Conservation (phyloP, 2,797 vertebrate species). For the Coregonus ussuriensis region DNA sequence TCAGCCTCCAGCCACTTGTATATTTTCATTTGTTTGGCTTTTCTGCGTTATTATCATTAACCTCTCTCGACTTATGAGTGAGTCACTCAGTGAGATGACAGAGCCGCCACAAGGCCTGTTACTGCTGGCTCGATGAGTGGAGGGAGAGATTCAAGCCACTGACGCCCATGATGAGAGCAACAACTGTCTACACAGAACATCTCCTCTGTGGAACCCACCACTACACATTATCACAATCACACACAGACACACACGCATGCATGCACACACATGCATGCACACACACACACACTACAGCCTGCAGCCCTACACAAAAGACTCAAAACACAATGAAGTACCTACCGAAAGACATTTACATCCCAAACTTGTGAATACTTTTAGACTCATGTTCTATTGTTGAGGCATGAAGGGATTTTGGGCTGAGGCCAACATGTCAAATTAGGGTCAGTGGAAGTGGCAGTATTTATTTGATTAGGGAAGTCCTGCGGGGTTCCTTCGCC, state of each 20-base stretch:
- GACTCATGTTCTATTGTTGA: slow-evolving; percentile 26
- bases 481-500: slow-evolving; percentile 30
- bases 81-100: slow-evolving; percentile 68
- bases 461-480: slow-evolving; percentile 49
- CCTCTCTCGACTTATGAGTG: slow-evolving; percentile 68
- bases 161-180: slow-evolving; percentile 66
- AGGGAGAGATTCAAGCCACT: slow-evolving; percentile 62
- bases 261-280: slow-evolving; percentile 29
- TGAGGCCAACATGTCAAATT: slow-evolving; percentile 39
- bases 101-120: slow-evolving; percentile 62
- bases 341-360: slow-evolving; percentile 14
- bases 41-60: slow-evolving; percentile 69
- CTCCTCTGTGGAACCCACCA: background rate
- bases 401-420: slow-evolving; percentile 26
- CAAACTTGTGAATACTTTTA: slow-evolving; percentile 31
- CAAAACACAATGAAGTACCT: background rate
- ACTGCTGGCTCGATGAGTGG: slow-evolving; percentile 62
- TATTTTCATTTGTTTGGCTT: slow-evolving; percentile 58
- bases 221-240: background rate
- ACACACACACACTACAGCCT: slow-evolving; percentile 25
- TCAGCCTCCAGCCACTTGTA: slow-evolving; percentile 37
- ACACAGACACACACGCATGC: slow-evolving; percentile 23
- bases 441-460: slow-evolving; percentile 49
- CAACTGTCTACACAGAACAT: slow-evolving; percentile 33
- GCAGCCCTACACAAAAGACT: slow-evolving; percentile 23